phyloP scores from a whole-genome alignment of 2,888 invertebrate species.

The Hololepta plana region DNA sequence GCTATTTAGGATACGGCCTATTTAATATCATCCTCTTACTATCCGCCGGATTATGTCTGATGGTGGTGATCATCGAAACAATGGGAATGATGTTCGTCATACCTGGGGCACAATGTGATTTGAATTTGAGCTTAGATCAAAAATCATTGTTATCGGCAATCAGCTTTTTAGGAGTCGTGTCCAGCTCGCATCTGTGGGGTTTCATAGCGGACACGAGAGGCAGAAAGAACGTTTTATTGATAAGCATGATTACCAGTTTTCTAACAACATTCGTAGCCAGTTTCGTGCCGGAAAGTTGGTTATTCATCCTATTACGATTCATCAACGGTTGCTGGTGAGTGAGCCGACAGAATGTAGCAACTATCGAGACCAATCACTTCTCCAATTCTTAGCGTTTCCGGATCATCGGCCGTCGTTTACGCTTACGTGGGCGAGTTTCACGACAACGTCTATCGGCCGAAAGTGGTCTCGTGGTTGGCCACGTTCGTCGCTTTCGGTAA shows the following conservation, averaged over 20 bases:
- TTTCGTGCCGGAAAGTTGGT: conserved; percentile 29
- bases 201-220: conserved; percentile 37
- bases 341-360: too few species aligned
- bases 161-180: conserved; percentile 42
- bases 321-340: too few species aligned
- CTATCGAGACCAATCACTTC: too few species aligned
- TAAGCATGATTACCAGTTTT: conserved; percentile 29
- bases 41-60: conserved; percentile 40
- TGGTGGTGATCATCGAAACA: conserved; percentile 50
- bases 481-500: conserved; percentile 25
- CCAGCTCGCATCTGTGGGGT: conserved; percentile 40
- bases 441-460: conserved; percentile 26
- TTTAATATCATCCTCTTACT: conserved; percentile 43
- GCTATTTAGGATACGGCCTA: conserved; percentile 35
- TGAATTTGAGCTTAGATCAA: conserved; percentile 37
- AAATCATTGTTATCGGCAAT: conserved; percentile 42
- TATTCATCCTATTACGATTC: conserved; percentile 32
- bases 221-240: conserved; percentile 28
- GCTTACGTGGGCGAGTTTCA: conserved; percentile 35
- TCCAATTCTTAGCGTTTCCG: conserved; percentile 22
- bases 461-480: conserved; percentile 25
- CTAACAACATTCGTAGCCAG: conserved; percentile 31
- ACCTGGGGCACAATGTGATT: conserved; percentile 49
- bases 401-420: conserved; percentile 31
- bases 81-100: conserved; percentile 45